Evolutionary conservation across 2,797 vertebrate species (phyloP), one percentile per base, ranked within the genome.

Genomic region (Adrianichthys oophorus): DNA sequence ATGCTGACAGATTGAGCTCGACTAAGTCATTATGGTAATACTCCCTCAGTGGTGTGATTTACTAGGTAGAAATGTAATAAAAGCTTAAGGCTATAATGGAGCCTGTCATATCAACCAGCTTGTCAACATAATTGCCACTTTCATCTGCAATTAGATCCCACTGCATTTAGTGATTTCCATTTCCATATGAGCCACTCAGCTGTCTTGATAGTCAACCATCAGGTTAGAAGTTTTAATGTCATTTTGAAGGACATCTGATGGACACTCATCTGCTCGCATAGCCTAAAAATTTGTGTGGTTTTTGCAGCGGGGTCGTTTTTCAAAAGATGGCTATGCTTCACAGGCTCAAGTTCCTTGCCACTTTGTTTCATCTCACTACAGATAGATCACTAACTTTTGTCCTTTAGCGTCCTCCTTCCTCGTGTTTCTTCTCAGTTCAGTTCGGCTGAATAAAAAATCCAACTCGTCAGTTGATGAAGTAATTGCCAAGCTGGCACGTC

Each of bases 401-500:
- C 63, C 83, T 79, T 77, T 55, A 12, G 32, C 61, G 67, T 76
- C 65, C 59, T 72, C 58, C 32, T 54, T 78, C 58, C 54, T 67
- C 26, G 5, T 56, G 58, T 52, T 48, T 76, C 66, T 76, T 70
- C 80, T 54, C 69, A 54, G 55, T 65, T 58, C 71, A 53, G 79
- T 79, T 82, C 70, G 76, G 42, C 74, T 15, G 79, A 85, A 83
- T 78, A 76, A 82, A 87, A 87, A 89, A 84, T 85, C 76, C 78
- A 86, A 84, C 74, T 78, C 79, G 67, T 61, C 60, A 82, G 78
- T 78, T 82, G 83, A 89, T 89, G 84, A 86, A 85, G 85, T 91
- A 89, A 91, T 91, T 87, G 90, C 82, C 79, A 75, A 83, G 83
- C 83, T 91, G 90, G 88, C 87, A 84, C 72, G 64, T 84, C 65